Conservation (phyloP, 2,888 invertebrate genomes). For the Ochlodes sylvanus region DNA sequence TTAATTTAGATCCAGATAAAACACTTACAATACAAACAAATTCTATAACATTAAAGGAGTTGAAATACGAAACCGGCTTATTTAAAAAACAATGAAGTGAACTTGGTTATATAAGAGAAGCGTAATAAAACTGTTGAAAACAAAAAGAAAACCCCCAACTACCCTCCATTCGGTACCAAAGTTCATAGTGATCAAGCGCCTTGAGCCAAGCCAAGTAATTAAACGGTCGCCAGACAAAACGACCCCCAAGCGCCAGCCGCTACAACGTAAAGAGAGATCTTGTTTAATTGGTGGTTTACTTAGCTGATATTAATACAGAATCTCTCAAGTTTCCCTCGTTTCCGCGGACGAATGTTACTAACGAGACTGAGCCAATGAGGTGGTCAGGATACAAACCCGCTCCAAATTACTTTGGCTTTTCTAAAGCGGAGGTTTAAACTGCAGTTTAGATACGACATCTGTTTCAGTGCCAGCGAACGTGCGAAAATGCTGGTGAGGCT, state of each 20-base stretch:
- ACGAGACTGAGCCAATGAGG: conserved; percentile 50
- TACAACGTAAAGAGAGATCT: conserved; percentile 21
- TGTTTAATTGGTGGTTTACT: conserved; percentile 24
- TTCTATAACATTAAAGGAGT: too few species aligned
- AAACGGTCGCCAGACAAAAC: conserved; percentile 37
- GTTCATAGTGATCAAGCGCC: conserved; percentile 52
- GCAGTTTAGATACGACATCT: conserved; percentile 21
- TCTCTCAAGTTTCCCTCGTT: conserved; percentile 52
- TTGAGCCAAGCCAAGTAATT: conserved; percentile 56
- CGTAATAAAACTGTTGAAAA: conserved; percentile 32
- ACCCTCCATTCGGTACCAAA: conserved; percentile 35
- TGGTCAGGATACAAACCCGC: conserved; percentile 42
- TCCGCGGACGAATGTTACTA: conserved; percentile 44
- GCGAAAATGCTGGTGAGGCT: neutral
- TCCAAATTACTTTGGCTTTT: conserved; percentile 44
- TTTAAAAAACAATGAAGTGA: conserved; percentile 7
- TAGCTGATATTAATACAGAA: conserved; percentile 43
- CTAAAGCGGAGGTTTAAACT: conserved; percentile 26
- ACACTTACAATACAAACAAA: too few species aligned
- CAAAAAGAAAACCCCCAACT: conserved; percentile 28
- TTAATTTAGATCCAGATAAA: too few species aligned
- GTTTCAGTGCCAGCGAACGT: neutral
- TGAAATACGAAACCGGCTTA: neutral
- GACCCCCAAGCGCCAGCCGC: conserved; percentile 17
- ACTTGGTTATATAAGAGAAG: conserved; percentile 16